Conservation (phyloP, 2,113 vertebrate genomes). For the Formicarius rufipectus region DNA sequence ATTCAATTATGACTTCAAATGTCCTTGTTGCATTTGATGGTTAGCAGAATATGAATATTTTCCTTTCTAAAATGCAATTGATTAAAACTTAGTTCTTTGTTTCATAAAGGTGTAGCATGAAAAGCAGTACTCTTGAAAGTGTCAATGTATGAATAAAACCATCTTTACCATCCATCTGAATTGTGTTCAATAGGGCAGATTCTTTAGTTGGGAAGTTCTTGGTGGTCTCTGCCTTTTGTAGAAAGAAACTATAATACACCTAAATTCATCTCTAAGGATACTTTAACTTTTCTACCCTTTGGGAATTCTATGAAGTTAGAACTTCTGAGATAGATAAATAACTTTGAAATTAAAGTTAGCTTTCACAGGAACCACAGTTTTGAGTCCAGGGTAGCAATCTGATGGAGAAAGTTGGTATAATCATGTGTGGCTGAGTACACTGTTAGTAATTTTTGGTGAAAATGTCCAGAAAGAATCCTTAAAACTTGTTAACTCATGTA, state of each 20-base stretch:
- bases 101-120: neutral
- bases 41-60: neutral
- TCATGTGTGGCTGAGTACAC: neutral
- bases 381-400: neutral
- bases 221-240: neutral
- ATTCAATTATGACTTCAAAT: neutral
- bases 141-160: neutral
- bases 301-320: conserved; percentile 2
- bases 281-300: neutral
- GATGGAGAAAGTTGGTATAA: neutral
- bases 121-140: neutral
- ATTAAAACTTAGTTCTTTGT: neutral
- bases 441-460: neutral
- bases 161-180: neutral
- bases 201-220: neutral
- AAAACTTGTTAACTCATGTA: neutral
- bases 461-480: neutral
- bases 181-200: neutral
- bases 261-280: conserved; percentile 34
- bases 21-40: neutral
- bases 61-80: neutral
- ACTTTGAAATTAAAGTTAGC: neutral
- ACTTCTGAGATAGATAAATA: neutral
- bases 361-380: neutral
- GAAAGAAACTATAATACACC: neutral